phyloP scores from a whole-genome alignment of 2,797 vertebrate species.

The Otolemur crassicaudatus region DNA sequence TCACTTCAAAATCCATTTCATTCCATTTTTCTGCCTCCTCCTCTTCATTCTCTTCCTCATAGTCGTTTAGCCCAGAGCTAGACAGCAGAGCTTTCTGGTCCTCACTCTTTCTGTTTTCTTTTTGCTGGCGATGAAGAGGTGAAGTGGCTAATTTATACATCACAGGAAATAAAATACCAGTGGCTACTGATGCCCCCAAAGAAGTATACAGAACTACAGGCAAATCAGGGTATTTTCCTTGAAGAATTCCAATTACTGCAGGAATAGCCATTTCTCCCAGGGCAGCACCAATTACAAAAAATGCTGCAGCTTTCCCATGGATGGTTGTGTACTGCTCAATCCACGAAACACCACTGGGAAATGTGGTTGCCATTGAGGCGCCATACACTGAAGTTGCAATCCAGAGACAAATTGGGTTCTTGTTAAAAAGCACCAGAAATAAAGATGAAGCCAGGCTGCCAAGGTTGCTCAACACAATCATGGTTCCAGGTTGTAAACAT shows the following conservation, averaged over 20 bases:
- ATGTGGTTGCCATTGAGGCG: conserved; percentile 93
- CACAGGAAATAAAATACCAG: conserved; percentile 92
- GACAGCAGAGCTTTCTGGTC: conserved; percentile 90
- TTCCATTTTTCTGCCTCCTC: conserved; percentile 91
- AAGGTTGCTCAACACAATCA: conserved; percentile 93
- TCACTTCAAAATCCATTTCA: conserved; percentile 93
- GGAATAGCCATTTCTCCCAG: conserved; percentile 97
- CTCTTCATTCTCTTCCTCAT: conserved; percentile 88
- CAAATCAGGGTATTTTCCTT: conserved; percentile 86
- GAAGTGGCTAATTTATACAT: conserved; percentile 93
- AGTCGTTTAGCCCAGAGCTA: conserved; percentile 83
- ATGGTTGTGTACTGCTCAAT: conserved; percentile 95
- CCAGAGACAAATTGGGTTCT: conserved; percentile 88
- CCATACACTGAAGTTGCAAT: conserved; percentile 91
- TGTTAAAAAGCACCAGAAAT: conserved; percentile 90
- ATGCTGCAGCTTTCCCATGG: conserved; percentile 89
- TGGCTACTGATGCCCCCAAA: conserved; percentile 88
- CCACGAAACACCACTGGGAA: conserved; percentile 97
- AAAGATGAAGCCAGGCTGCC: conserved; percentile 89
- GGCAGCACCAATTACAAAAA: conserved; percentile 93
- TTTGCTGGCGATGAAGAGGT: conserved; percentile 64
- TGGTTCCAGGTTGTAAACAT: conserved; percentile 91
- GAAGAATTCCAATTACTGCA: conserved; percentile 89
- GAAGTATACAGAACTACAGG: conserved; percentile 93
- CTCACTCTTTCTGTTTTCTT: conserved; percentile 86